Evolutionary conservation across 2,113 vertebrate species (phyloP).

Genomic region (Psammodynastes pulverulentus): DNA sequence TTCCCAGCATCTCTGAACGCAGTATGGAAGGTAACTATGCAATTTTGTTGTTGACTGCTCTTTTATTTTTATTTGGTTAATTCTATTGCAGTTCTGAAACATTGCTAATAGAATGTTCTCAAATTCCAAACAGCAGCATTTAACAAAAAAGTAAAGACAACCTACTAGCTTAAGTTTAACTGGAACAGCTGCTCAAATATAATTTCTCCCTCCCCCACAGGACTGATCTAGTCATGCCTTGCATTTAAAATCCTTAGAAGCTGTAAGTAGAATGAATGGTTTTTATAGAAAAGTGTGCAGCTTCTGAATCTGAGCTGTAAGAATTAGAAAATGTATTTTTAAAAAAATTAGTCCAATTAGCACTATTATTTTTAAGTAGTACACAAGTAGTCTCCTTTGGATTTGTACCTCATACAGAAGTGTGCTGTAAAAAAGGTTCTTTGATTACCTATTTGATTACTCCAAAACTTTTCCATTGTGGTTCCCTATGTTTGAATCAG

Average conservation of each 20-base stretch:
- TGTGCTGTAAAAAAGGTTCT: background rate
- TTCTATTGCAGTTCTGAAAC: background rate
- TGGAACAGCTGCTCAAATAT: background rate
- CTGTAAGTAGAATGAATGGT: background rate
- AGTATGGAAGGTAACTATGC: conserved; percentile 86
- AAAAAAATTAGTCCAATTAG: background rate
- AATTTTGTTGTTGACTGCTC: background rate
- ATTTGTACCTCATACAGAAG: background rate
- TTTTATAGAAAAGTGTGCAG: no score
- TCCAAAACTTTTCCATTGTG: background rate
- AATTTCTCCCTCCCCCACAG: background rate
- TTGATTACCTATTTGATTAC: background rate
- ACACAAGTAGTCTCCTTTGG: background rate
- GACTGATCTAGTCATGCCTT: background rate
- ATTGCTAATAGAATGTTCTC: background rate
- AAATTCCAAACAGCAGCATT: background rate
- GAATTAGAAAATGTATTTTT: background rate
- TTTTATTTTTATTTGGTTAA: background rate
- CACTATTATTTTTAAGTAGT: background rate
- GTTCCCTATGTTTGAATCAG: background rate
- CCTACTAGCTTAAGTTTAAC: background rate
- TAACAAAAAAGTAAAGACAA: background rate
- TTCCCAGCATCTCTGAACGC: conserved; percentile 81
- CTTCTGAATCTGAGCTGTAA: background rate
- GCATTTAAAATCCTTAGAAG: background rate